Evolutionary conservation across 2,888 invertebrate genomes (phyloP), one percentile per base, ranked within the genome.

Genomic region (Antheraea assamensis): DNA sequence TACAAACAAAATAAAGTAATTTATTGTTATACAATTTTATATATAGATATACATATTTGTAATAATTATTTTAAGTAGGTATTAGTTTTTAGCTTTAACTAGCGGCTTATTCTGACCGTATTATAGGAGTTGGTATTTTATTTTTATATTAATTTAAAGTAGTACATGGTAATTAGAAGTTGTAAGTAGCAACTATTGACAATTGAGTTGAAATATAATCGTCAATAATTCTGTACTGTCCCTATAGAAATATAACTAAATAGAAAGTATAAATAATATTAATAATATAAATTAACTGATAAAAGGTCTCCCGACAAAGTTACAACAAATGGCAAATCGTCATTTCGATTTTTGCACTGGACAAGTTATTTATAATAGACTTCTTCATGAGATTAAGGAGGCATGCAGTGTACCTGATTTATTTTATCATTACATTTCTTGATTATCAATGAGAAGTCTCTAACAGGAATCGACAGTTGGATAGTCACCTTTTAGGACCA

Each of bases 1-100:
- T 89, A 92, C 90, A 92, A 91, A 93, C 92, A 93, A 93, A 91
- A 92, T 90, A 87, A 82, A 74, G 81, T 84, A 87, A 89, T 88
- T 90, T 89, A 88, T 88, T 87, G 81, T 75, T 73, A 71, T 74
- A 68, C 73, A 70, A 64, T 61, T 61, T 61, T 27, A 15, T 30
- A 64, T 64, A n/a, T n/a, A n/a, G n/a, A n/a, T n/a, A n/a, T n/a
- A n/a, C n/a, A n/a, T n/a, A 30, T 64, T 30, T 30, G 27, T 4
- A 27, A 24, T 24, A 7, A 58, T 58, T 58, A 8, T 24, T 58
- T 24, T 58, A 55, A 3, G 7, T 49, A 52, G 1, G 2, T 21
- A 10, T 58, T 58, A 2, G 1, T 24, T n/a, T 24, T 58, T 58
- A 58, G 24, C 13, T 58, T 58, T 24, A 58, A n/a, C 42, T 42